Conservation (phyloP, 2,888 invertebrate genomes). For the Nomada goodeniana region DNA sequence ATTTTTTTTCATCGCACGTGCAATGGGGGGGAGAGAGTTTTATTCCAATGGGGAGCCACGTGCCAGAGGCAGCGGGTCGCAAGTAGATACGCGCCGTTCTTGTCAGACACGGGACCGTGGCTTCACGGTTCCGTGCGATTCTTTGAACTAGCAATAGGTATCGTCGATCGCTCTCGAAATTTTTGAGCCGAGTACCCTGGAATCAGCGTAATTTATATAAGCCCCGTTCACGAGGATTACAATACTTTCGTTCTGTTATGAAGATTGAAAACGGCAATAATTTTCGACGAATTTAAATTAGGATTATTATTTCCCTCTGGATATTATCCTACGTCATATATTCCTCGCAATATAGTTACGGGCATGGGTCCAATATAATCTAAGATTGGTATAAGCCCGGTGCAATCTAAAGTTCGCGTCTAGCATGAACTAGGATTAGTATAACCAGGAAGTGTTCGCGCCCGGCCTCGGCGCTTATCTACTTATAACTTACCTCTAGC, state of each 20-base stretch:
- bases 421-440: conserved; percentile 44
- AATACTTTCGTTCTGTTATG: no score
- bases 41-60: no score
- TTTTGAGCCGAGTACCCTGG: no score
- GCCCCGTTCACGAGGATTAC: not conserved
- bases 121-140: not conserved
- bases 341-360: not conserved
- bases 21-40: no score
- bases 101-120: not conserved
- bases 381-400: conserved; percentile 9
- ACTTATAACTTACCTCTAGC: conserved; percentile 40
- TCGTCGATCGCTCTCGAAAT: not conserved
- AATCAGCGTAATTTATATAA: not conserved
- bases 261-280: not conserved
- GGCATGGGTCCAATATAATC: conserved; percentile 23
- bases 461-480: conserved; percentile 37
- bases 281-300: not conserved
- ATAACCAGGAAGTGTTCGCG: conserved; percentile 51
- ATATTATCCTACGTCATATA: not conserved
- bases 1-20: no score
- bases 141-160: not conserved
- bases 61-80: no score
- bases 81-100: not conserved
- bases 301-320: not conserved
- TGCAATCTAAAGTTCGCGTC: conserved; percentile 8